Evolutionary conservation across 1,140 invertebrate genomes (phyloP).

Genomic region (Eumaeus atala): DNA sequence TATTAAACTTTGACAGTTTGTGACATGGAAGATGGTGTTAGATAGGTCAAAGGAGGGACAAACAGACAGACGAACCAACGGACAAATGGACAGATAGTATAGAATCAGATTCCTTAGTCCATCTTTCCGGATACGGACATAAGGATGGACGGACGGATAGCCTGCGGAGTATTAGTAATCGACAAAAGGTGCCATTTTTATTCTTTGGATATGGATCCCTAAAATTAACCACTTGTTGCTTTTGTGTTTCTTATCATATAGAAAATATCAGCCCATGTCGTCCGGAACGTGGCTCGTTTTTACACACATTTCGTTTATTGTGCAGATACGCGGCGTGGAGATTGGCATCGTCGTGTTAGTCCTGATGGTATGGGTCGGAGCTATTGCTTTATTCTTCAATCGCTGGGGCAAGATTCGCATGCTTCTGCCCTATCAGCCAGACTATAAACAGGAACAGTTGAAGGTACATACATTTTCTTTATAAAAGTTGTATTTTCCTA

Average conservation of each 20-base stretch:
- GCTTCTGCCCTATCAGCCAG: constrained; percentile 93
- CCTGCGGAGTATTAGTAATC: too few relatives aligned
- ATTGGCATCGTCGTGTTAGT: constrained; percentile 91
- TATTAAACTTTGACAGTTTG: too few relatives aligned
- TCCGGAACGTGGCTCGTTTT: constrained; percentile 11
- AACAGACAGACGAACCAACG: too few relatives aligned
- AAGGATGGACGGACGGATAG: too few relatives aligned
- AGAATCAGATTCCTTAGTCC: too few relatives aligned
- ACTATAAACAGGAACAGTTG: constrained; percentile 88
- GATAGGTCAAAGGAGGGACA: too few relatives aligned
- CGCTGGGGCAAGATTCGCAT: constrained; percentile 95
- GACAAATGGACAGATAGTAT: too few relatives aligned
- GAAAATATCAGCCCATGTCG: neutral
- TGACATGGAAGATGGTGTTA: too few relatives aligned
- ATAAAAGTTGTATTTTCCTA: neutral
- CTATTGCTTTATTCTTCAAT: constrained; percentile 92
- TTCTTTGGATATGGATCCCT: too few relatives aligned
- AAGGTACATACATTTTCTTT: constrained; percentile 66
- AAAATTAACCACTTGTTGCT: too few relatives aligned
- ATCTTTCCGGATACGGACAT: too few relatives aligned
- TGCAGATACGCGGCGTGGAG: constrained; percentile 87
- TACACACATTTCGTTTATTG: neutral
- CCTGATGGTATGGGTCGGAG: constrained; percentile 89
- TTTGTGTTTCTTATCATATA: neutral
- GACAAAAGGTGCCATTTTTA: too few relatives aligned